Percentiles rank a stretch among this genome's conserved stretches.
Conservation (phyloP, 1,140 invertebrate genomes). For the Pantala flavescens region DNA sequence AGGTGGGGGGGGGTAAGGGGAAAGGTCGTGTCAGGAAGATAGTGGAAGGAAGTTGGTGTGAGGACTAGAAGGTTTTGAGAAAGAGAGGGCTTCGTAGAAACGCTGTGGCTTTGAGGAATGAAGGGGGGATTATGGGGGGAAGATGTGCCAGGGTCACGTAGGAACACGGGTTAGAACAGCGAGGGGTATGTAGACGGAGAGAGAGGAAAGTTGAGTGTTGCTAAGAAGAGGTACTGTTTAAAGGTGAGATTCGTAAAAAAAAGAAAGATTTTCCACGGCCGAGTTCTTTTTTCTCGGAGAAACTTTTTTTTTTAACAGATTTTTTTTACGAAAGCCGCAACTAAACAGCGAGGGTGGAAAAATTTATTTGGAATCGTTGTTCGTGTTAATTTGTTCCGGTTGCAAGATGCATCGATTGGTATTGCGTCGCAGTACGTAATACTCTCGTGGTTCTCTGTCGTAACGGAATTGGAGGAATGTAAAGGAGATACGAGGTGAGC, state of each 20-base stretch:
- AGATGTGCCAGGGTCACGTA: neutral
- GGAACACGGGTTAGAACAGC: neutral
- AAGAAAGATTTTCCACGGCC: too few species aligned
- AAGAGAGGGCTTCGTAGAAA: neutral
- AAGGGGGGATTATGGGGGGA: neutral
- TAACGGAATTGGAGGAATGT: too few species aligned
- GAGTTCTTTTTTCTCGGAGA: too few species aligned
- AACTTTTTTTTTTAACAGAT: too few species aligned
- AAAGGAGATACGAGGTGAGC: too few species aligned
- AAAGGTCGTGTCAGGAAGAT: neutral
- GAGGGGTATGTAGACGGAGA: neutral
- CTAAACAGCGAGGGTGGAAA: too few species aligned
- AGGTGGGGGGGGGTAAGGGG: neutral
- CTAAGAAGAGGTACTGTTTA: neutral
- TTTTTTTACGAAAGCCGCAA: too few species aligned
- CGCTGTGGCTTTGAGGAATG: neutral
- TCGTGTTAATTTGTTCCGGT: too few species aligned
- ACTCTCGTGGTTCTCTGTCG: too few species aligned
- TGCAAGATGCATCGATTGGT: too few species aligned
- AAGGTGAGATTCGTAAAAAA: neutral
- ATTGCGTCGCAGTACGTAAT: too few species aligned
- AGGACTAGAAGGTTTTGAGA: neutral
- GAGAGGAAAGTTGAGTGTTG: neutral
- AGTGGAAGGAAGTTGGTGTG: conserved; percentile 16
- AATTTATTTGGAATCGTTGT: too few species aligned